These are phyloP conservation scores for Microchirus variegatus DNA, from an alignment of 2,797 vertebrate genomes.

Conservation along the genomic window DNA sequence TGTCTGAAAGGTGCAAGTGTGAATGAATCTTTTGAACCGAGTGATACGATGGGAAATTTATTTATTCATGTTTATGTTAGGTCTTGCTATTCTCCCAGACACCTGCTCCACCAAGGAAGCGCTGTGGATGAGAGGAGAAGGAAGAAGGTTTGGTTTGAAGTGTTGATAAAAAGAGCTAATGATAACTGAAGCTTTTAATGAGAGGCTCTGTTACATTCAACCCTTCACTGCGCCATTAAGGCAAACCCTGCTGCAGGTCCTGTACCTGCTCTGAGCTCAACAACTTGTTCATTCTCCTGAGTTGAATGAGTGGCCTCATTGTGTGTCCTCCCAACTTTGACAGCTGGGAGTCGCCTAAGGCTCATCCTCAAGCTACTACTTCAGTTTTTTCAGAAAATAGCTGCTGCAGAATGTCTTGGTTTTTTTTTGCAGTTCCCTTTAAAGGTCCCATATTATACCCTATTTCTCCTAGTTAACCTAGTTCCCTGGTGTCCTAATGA, in stretches of 20 bases:
- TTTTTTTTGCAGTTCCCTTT: conserved; percentile 38
- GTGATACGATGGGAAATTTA: conserved; percentile 66
- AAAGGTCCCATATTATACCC: no score
- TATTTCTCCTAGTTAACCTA: no score
- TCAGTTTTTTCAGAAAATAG: conserved; percentile 58
- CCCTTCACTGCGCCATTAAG: conserved; percentile 45
- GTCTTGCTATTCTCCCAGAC: conserved; percentile 53
- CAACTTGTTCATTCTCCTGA: conserved; percentile 54
- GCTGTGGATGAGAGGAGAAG: conserved; percentile 29
- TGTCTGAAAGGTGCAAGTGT: conserved; percentile 53
- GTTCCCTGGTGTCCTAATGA: no score
- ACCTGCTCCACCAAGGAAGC: conserved; percentile 36
- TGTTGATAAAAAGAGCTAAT: conserved; percentile 52
- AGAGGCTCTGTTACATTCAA: conserved; percentile 44
- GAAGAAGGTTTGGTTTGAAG: conserved; percentile 24
- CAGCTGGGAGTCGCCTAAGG: conserved; percentile 74
- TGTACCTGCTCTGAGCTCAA: conserved; percentile 56
- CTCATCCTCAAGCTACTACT: conserved; percentile 73
- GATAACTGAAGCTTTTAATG: conserved; percentile 57
- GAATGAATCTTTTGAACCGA: conserved; percentile 58
- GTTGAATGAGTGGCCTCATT: conserved; percentile 61
- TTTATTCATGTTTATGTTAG: conserved; percentile 71
- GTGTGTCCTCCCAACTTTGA: conserved; percentile 69
- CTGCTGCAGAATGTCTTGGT: conserved; percentile 30
- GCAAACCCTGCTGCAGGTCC: conserved; percentile 54